Base-by-base conservation (phyloP, 1,140 invertebrate genomes). In the Proctacanthus coquilletti region DNA sequence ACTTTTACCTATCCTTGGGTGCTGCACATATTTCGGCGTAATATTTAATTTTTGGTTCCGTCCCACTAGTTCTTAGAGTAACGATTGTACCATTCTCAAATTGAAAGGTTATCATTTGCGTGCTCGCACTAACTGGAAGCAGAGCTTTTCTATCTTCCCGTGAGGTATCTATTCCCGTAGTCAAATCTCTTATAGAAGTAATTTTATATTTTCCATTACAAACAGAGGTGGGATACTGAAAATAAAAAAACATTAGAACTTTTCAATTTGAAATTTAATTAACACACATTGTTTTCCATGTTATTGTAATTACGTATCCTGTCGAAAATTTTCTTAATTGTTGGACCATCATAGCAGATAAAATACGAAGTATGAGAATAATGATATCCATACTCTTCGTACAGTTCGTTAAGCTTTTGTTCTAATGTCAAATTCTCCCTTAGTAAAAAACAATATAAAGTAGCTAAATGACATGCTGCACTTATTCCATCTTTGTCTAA, bases 41-140 rank as follows among this genome's bases (percentile, higher is more conserved):
- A 61, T 95, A 97, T 65, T 97, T 97, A 39, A 97, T 74, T 65
- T 99, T 99, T 13, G 95, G 95, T 62, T 99, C 96, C 0, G 96
- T 99, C 14, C 96, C 96, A 65, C 91, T 96, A 0, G 93, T 95
- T 44, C 96, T 73, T 6, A 98, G 61, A 0, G 91, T 97, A 1
- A 81, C 70, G 6, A 84, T 74, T 42, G 86, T 71, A 3, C 87
- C 91, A 64, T 89, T 92, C 33, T 72, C 67, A 60, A 97, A 94
- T 11, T 72, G 75, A 57, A 98, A 94, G 2, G 91, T 94, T n/a
- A 99, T 82, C 95, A 99, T 98, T 63, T 95, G 83, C 41, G 50
- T 74, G 20, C 72, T 73, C 40, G 71, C 71, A 15, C 80, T 87
- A 1, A 71, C 64, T 11, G 91, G 89, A 21, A 95, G 60, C 14